Conservation (phyloP, 2,888 invertebrate species). For the Heteropelma amictum region DNA sequence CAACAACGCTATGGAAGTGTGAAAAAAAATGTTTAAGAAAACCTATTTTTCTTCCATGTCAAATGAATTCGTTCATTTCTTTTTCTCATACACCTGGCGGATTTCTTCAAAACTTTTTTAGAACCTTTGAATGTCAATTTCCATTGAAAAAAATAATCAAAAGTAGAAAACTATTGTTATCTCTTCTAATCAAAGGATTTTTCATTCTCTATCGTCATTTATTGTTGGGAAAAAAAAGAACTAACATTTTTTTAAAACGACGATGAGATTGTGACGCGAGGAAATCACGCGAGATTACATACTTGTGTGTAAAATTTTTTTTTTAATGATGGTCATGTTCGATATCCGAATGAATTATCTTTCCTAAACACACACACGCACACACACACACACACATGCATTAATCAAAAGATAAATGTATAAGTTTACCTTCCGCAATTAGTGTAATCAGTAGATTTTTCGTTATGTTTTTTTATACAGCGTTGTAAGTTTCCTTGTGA, state of each 20-base stretch:
- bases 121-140: background rate
- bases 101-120: no score
- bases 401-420: no score
- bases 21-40: no score
- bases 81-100: no score
- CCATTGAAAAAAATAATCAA: background rate
- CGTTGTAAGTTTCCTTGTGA: background rate
- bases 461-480: conserved; percentile 12
- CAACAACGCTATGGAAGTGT: no score
- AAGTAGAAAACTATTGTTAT: background rate
- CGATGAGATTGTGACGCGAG: background rate
- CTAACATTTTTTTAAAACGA: background rate
- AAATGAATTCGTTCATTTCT: no score
- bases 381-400: no score
- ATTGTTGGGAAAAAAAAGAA: background rate
- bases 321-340: conserved; percentile 4
- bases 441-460: background rate
- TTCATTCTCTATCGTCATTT: no score
- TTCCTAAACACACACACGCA: no score
- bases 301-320: conserved; percentile 23
- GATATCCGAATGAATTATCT: no score
- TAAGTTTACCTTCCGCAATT: conserved; percentile 10
- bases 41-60: no score
- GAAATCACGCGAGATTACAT: conserved; percentile 20
- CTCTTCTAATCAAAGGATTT: no score